Base-by-base conservation (phyloP, 2,113 vertebrate genomes). In the Hystrix cristata region DNA sequence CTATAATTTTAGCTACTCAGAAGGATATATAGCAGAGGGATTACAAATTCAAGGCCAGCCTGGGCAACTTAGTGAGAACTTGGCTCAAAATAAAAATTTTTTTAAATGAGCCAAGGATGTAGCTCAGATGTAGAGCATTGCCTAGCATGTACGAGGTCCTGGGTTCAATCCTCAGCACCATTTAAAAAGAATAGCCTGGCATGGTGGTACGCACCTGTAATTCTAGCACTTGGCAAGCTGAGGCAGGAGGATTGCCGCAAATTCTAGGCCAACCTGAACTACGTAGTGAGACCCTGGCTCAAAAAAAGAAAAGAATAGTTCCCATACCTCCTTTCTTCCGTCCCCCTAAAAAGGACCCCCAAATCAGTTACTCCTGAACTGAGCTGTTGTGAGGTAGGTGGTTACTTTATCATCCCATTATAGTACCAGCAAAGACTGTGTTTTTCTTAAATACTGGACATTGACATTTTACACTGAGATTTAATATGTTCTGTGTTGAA, bases 391-490 rank as follows among this genome's bases (percentile, higher is more conserved):
- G 29, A 86, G 7, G 18, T 93, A 59, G 60, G 43, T 53, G 10
- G 16, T 91, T 64, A 31, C 48, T 90, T 82, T 87, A 60, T 43
- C 11, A 55, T 74, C 55, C 60, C 51, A 4, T 74, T 85, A 76
- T 48, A 85, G 5, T 69, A 96, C 82, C 13, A 95, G 53, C 25
- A 91, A 72, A 95, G 43, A 88, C 31, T 53, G 3, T 72, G 14
- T 10, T 92, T 88, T 91, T 38, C 21, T 87, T 93, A 62, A 93
- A 76, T 89, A 88, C 46, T 83, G 87, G 21, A 78, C 83, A 4
- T 27, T 91, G 69, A 93, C 46, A 80, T 72, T 87, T 92, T 79
- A 65, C 81, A 5, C 82, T 90, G 64, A 84, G 55, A 67, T 84
- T 83, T 92, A 16, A 91, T 85, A 48, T 69, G 67, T 0, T 93